Percentiles rank a stretch among this genome's conserved stretches.
Conservation (phyloP, 1,140 invertebrate genomes). For the Drosophila ananassae region DNA sequence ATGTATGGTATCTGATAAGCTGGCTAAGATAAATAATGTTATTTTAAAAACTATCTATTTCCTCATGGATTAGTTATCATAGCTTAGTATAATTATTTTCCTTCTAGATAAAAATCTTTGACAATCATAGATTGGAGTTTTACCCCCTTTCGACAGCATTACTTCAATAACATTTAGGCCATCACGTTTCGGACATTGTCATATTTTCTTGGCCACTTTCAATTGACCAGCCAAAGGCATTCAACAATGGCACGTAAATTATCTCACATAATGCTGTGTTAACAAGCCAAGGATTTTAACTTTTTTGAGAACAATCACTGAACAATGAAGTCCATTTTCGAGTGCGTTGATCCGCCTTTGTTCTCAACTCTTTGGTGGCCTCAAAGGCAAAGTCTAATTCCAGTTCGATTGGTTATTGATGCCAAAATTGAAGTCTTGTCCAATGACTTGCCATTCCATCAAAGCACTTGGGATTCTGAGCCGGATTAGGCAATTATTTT, state of each 20-base stretch:
- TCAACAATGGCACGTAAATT: conserved; percentile 76
- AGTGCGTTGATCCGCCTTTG: conserved; percentile 43
- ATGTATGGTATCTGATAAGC: neutral
- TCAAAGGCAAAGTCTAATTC: conserved; percentile 26
- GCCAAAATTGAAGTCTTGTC: conserved; percentile 22
- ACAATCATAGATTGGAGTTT: conserved; percentile 30
- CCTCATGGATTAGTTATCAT: neutral
- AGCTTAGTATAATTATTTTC: neutral
- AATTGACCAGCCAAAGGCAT: conserved; percentile 40
- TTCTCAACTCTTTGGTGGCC: conserved; percentile 22
- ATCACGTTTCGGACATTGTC: conserved; percentile 60
- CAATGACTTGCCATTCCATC: conserved; percentile 58
- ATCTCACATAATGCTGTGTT: conserved; percentile 46
- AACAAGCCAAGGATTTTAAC: conserved; percentile 57
- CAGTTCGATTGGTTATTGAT: conserved; percentile 56
- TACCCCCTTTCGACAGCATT: conserved; percentile 42
- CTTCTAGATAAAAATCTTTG: conserved; percentile 11
- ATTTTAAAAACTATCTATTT: neutral
- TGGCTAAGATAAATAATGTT: neutral
- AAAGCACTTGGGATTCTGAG: conserved; percentile 26
- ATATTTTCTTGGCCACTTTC: conserved; percentile 34
- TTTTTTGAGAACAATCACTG: conserved; percentile 56
- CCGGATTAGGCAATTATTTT: conserved; percentile 13
- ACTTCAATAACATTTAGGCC: conserved; percentile 55
- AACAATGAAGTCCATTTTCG: conserved; percentile 22